phyloP scores from a whole-genome alignment of 2,113 vertebrate species.

The Tragelaphus strepsiceros region DNA sequence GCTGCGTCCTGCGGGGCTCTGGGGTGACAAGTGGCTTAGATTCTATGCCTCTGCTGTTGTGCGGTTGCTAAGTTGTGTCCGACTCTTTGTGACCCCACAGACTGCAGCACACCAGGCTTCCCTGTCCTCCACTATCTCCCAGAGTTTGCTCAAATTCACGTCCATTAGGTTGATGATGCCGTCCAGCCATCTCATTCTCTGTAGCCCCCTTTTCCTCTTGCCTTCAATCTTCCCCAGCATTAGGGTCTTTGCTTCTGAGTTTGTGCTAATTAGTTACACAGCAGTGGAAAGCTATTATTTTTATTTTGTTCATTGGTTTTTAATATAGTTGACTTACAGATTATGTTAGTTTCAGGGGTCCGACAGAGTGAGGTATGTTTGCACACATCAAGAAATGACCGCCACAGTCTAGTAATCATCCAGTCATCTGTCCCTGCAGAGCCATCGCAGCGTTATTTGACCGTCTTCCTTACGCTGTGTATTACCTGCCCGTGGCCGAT shows the following conservation, averaged over 20 bases:
- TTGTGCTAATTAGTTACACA: not conserved
- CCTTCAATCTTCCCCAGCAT: not conserved
- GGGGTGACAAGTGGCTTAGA: not conserved
- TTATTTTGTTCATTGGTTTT: not conserved
- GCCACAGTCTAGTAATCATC: fast-evolving
- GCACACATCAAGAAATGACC: not conserved
- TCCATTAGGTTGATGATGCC: not conserved
- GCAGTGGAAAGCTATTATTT: not conserved
- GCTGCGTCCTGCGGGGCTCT: not conserved
- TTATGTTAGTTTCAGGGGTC: not conserved
- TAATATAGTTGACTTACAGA: not conserved
- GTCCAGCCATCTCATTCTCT: not conserved
- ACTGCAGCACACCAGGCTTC: not conserved
- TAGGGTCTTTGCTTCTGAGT: not conserved
- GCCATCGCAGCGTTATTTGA: fast-evolving
- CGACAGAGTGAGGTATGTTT: not conserved
- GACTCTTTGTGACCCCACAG: not conserved
- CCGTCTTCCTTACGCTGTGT: fast-evolving
- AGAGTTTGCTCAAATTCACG: not conserved
- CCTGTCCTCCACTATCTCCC: not conserved
- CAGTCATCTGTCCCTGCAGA: not conserved
- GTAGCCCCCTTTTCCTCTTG: not conserved
- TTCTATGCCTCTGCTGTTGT: not conserved
- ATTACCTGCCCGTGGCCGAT: fast-evolving
- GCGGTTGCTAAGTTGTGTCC: not conserved